phyloP scores from a whole-genome alignment of 2,888 invertebrate genomes.

The Autographa gamma region DNA sequence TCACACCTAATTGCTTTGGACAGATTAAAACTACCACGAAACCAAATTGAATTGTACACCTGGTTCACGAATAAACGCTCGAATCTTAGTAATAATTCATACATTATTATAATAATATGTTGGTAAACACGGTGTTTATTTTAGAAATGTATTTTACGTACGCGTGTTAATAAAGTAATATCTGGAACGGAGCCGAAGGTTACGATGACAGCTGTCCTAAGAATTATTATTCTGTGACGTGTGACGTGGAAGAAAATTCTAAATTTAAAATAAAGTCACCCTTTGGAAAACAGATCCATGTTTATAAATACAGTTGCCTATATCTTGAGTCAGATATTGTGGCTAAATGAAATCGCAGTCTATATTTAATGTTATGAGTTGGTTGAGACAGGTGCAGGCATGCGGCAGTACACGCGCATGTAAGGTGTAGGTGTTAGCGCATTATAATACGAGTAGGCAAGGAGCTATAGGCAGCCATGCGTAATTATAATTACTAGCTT shows the following conservation, averaged over 20 bases:
- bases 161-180: slow-evolving; percentile 6
- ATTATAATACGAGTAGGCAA: neutral
- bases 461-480: neutral
- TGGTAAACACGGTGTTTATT: slow-evolving; percentile 11
- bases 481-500: slow-evolving; percentile 6
- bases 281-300: slow-evolving; percentile 24
- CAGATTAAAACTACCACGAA: neutral
- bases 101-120: neutral
- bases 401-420: slow-evolving; percentile 16
- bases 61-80: neutral
- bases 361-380: slow-evolving; percentile 40
- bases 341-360: slow-evolving; percentile 29
- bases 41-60: neutral
- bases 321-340: slow-evolving; percentile 19
- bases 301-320: slow-evolving; percentile 39
- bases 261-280: slow-evolving; percentile 31
- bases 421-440: slow-evolving; percentile 3
- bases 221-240: slow-evolving; percentile 12
- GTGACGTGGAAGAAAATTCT: slow-evolving; percentile 14
- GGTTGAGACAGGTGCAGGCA: slow-evolving; percentile 35
- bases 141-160: slow-evolving; percentile 6
- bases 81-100: neutral
- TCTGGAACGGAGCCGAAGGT: slow-evolving; percentile 14
- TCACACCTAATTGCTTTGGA: slow-evolving; percentile 1
- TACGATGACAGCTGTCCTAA: slow-evolving; percentile 5